Conservation (phyloP, 2,797 vertebrate genomes). For the Xyrichtys novacula region DNA sequence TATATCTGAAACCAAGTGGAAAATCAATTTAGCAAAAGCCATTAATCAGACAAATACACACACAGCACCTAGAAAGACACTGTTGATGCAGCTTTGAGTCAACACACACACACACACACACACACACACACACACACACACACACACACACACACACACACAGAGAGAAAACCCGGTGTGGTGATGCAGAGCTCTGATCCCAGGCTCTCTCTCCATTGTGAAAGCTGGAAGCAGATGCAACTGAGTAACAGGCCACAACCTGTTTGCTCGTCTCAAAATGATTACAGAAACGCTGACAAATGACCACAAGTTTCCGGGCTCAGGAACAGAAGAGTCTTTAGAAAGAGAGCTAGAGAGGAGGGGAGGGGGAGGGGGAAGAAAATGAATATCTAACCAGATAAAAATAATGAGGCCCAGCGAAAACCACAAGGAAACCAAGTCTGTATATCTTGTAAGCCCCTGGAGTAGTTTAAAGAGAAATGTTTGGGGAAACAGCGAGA, state of each 20-base stretch:
- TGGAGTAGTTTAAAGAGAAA: constrained; percentile 32
- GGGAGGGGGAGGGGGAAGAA: neutral
- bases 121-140: too few relatives aligned
- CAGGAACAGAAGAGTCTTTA: constrained; percentile 47
- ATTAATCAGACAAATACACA: constrained; percentile 57
- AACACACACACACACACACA: constrained; percentile 8
- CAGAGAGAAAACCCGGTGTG: neutral
- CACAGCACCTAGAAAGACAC: constrained; percentile 27
- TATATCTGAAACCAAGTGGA: constrained; percentile 52
- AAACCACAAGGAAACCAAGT: constrained; percentile 42
- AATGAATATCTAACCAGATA: constrained; percentile 39
- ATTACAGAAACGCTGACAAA: constrained; percentile 63
- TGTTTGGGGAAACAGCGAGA: constrained; percentile 7
- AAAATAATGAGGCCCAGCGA: constrained; percentile 45
- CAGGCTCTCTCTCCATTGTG: constrained; percentile 18
- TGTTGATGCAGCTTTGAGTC: constrained; percentile 13
- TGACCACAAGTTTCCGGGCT: constrained; percentile 60
- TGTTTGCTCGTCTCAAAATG: constrained; percentile 53
- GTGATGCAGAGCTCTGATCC: constrained; percentile 21
- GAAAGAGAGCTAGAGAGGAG: constrained; percentile 10
- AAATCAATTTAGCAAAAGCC: constrained; percentile 59
- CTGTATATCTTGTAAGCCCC: constrained; percentile 9
- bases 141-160: too few relatives aligned
- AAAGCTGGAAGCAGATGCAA: constrained; percentile 35
- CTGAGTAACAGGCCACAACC: constrained; percentile 55